Percentiles rank a stretch among this genome's conserved stretches.
These are phyloP conservation scores for Cordylochernes scorpioides DNA, from an alignment of 2,888 invertebrate species.

Conservation along the genomic window DNA sequence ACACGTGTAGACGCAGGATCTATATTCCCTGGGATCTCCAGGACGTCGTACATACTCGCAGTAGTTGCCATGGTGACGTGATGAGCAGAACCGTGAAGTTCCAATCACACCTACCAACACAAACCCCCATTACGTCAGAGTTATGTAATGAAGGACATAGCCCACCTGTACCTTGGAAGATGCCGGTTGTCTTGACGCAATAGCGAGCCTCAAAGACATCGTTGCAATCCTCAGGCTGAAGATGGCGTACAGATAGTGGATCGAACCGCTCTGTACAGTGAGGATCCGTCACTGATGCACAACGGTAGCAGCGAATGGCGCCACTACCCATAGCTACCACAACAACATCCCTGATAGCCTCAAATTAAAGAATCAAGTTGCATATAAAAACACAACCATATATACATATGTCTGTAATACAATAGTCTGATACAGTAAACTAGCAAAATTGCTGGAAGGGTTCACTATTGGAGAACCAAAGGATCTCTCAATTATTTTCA, in stretches of 20 bases:
- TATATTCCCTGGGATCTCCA: conserved; percentile 51
- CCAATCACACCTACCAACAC: conserved; percentile 45
- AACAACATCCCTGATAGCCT: too few species aligned
- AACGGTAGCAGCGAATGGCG: conserved; percentile 85
- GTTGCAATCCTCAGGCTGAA: conserved; percentile 33
- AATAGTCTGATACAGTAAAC: too few species aligned
- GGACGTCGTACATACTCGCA: conserved; percentile 60
- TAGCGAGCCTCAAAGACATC: conserved; percentile 49
- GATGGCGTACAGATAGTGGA: too few species aligned
- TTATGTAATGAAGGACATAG: too few species aligned
- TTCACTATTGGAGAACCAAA: too few species aligned
- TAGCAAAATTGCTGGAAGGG: too few species aligned
- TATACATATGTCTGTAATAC: too few species aligned
- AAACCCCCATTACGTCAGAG: too few species aligned
- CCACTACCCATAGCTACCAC: too few species aligned
- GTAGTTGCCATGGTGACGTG: conserved; percentile 57
- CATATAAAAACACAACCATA: too few species aligned
- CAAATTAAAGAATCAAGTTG: too few species aligned
- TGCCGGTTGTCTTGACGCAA: conserved; percentile 64
- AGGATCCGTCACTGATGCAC: conserved; percentile 56
- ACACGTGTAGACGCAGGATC: conserved; percentile 68
- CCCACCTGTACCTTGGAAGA: conserved; percentile 28
- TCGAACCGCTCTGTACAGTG: conserved; percentile 42
- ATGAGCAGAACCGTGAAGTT: conserved; percentile 59
- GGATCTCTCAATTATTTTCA: too few species aligned